Evolutionary conservation across 2,888 invertebrate genomes (phyloP).

Genomic region (Teinopalpus imperialis): DNA sequence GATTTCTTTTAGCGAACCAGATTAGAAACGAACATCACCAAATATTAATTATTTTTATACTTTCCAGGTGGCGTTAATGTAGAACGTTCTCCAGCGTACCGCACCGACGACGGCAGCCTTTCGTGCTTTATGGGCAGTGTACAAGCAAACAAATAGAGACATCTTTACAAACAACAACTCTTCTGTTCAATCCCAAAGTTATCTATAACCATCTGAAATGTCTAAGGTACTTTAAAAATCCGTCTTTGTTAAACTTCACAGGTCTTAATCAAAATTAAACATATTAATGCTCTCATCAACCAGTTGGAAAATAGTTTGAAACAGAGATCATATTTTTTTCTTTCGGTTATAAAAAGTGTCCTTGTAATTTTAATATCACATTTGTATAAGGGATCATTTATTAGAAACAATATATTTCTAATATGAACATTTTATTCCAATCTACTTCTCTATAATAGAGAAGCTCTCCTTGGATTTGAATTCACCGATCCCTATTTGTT

Average conservation of each 20-base stretch:
- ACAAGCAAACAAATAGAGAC: conserved; percentile 1
- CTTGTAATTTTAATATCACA: too few species aligned
- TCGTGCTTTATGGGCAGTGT: background rate
- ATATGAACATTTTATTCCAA: conserved; percentile 19
- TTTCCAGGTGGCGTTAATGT: conserved; percentile 33
- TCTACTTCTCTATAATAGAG: conserved; percentile 20
- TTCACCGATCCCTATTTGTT: background rate
- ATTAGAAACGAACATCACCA: too few species aligned
- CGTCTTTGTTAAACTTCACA: too few species aligned
- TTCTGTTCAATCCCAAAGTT: background rate
- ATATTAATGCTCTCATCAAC: too few species aligned
- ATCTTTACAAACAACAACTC: background rate
- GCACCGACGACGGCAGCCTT: conserved; percentile 19
- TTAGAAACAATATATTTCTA: conserved; percentile 5
- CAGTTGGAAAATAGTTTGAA: too few species aligned
- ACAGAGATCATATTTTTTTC: too few species aligned
- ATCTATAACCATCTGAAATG: background rate
- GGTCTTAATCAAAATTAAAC: too few species aligned
- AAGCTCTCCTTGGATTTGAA: conserved; percentile 17
- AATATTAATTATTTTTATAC: too few species aligned
- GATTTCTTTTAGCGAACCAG: too few species aligned
- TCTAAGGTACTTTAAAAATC: conserved; percentile 14
- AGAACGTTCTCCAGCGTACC: background rate
- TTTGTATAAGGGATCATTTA: background rate
- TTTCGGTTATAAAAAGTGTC: too few species aligned